Evolutionary conservation across 2,113 vertebrate genomes (phyloP).

Genomic region (Colistium nudipinnis): DNA sequence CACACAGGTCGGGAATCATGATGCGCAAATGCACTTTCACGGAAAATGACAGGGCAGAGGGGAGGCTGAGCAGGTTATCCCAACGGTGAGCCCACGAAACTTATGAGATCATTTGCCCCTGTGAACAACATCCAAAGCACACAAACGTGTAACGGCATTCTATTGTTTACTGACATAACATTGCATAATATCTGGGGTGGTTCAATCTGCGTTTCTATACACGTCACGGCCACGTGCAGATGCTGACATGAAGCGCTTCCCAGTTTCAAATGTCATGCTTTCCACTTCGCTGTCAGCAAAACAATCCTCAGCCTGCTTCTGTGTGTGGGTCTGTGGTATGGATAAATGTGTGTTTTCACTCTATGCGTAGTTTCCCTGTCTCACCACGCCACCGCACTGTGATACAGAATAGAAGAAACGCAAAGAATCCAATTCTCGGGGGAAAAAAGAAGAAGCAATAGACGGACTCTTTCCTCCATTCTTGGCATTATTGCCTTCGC

Average conservation of each 20-base stretch:
- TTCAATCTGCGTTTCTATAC: conserved; percentile 4
- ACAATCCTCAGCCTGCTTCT: background rate
- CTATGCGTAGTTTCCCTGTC: background rate
- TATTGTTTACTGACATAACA: conserved; percentile 1
- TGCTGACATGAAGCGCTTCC: conserved; percentile 10
- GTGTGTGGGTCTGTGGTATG: background rate
- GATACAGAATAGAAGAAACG: background rate
- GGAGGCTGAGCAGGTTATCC: background rate
- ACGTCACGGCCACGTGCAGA: background rate
- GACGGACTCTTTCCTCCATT: background rate
- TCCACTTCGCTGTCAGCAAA: conserved; percentile 21
- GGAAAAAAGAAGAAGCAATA: too few species aligned
- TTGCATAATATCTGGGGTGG: conserved; percentile 3
- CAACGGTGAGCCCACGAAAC: too few species aligned
- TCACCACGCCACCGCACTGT: background rate
- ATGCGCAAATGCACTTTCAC: too few species aligned
- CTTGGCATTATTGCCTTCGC: background rate
- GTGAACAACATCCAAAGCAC: conserved; percentile 7
- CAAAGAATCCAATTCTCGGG: background rate
- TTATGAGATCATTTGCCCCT: conserved; percentile 9
- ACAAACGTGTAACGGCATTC: background rate
- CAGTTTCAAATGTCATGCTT: conserved; percentile 28
- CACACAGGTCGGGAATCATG: too few species aligned
- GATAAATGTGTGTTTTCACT: conserved; percentile 7
- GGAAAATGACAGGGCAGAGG: too few species aligned